Evolutionary conservation across 2,797 vertebrate species (phyloP).

Genomic region (Diplodus sargus): DNA sequence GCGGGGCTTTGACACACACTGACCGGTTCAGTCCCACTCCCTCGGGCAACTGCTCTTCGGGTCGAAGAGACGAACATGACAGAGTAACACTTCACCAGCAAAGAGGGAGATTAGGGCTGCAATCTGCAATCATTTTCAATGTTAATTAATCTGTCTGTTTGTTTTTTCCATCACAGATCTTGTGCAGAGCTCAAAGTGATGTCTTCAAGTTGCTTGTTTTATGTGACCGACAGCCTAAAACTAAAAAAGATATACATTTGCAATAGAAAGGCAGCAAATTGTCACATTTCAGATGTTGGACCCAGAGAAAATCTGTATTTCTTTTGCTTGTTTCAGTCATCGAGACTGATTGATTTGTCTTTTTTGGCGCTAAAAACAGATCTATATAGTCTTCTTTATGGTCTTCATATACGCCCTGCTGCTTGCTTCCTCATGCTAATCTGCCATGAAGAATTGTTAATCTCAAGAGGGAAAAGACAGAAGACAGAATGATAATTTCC

Average conservation of each 20-base stretch:
- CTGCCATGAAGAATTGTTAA: conserved; percentile 46
- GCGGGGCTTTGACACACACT: background rate
- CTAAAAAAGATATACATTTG: background rate
- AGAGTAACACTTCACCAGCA: background rate
- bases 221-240: background rate
- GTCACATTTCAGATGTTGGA: conserved; percentile 4
- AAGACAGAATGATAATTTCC: conserved; percentile 1
- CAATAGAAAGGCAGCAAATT: background rate
- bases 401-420: background rate
- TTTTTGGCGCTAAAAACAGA: background rate
- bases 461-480: conserved; percentile 30
- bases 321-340: background rate
- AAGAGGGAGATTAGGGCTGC: background rate
- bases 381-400: background rate
- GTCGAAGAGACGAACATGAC: background rate
- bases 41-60: background rate
- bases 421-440: conserved; percentile 27
- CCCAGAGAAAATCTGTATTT: background rate
- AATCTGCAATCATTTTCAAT: background rate
- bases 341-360: background rate
- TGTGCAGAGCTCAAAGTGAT: conserved; percentile 1
- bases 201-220: background rate
- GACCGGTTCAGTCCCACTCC: conserved; percentile 1
- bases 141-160: background rate
- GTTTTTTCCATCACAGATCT: background rate